Conservation (phyloP, 2,113 vertebrate genomes). For the Gasterosteus nipponicus region DNA sequence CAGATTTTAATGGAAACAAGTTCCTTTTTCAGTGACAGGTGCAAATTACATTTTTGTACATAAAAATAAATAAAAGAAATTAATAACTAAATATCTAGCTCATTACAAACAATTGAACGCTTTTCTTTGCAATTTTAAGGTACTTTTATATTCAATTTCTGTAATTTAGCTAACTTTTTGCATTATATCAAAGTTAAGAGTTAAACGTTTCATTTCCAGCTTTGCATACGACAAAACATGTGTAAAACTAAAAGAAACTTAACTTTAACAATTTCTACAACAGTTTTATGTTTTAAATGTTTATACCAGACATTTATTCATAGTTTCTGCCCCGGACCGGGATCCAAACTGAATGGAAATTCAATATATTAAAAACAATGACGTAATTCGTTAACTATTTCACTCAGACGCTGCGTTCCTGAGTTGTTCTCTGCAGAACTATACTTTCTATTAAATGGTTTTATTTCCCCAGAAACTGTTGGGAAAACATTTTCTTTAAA, state of each 20-base stretch:
- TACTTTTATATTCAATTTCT: no score
- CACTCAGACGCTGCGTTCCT: neutral
- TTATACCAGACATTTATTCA: neutral
- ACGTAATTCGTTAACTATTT: neutral
- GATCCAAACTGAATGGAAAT: neutral
- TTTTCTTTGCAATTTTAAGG: no score
- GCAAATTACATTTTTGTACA: neutral
- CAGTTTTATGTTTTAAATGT: neutral
- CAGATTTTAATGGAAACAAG: neutral
- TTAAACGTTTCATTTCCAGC: neutral
- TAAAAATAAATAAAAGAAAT: no score
- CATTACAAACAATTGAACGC: no score
- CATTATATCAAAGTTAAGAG: no score
- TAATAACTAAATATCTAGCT: no score
- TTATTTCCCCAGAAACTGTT: neutral
- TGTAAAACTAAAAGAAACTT: neutral
- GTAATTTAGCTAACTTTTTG: no score
- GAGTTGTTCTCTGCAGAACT: neutral
- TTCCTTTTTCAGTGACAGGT: neutral
- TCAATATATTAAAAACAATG: neutral
- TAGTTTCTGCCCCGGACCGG: neutral
- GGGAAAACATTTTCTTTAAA: neutral
- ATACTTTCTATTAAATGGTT: no score
- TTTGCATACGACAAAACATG: neutral
- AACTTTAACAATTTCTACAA: neutral